Evolutionary conservation across 2,113 vertebrate genomes (phyloP).

Genomic region (Sapajus apella): DNA sequence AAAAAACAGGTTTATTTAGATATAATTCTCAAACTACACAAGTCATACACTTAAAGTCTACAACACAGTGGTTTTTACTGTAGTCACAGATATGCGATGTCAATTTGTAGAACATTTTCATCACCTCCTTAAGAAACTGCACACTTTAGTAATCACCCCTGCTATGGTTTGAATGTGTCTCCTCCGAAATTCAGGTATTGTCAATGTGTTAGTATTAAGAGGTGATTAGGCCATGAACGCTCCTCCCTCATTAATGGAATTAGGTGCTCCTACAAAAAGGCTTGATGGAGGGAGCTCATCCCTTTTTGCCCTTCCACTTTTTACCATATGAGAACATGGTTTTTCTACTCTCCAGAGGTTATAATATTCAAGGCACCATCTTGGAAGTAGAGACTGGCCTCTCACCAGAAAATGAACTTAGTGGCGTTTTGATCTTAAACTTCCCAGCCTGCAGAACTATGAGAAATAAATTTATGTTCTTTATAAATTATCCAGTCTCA

Average conservation of each 20-base stretch:
- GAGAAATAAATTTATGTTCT: background rate
- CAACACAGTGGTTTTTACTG: background rate
- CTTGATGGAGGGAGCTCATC: background rate
- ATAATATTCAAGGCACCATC: too few relatives aligned
- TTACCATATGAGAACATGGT: background rate
- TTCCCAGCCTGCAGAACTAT: background rate
- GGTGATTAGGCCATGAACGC: background rate
- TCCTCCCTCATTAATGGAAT: background rate
- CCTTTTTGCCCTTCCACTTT: background rate
- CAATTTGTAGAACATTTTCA: background rate
- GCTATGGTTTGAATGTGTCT: background rate
- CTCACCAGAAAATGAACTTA: background rate
- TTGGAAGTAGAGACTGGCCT: background rate
- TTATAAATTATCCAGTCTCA: background rate
- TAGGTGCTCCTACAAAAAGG: background rate
- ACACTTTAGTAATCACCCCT: background rate
- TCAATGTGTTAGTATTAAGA: background rate
- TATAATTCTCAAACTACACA: background rate
- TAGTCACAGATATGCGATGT: background rate
- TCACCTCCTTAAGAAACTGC: background rate
- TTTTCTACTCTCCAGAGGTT: background rate
- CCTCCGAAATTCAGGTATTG: background rate
- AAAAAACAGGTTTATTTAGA: background rate
- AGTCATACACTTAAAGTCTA: background rate
- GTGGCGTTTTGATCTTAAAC: background rate